Base-by-base conservation (phyloP, 2,797 vertebrate genomes). In the Fratercula arctica region DNA sequence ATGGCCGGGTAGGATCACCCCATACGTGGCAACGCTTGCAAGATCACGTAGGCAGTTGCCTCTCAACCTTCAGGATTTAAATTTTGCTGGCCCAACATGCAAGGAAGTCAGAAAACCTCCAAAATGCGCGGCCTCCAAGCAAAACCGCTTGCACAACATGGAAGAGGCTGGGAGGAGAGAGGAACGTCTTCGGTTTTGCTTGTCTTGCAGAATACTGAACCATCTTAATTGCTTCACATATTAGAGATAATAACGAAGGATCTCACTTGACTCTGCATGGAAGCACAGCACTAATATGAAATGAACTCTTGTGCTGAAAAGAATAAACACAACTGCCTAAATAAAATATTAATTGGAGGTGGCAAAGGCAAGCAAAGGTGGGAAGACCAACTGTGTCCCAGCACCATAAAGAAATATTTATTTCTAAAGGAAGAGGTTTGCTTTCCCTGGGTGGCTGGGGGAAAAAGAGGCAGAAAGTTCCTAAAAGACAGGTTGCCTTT, bases 91-190 rank as follows among this genome's bases (percentile, higher is more conserved):
- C 68, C 75, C 5, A 9, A 80, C 64, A 72, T 3, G 16, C 50
- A 89, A 77, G 64, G 68, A 87, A 80, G 45, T 43, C 72, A 87
- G 51, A 88, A 95, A 90, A 87, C 41, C 78, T 92, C 88, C 0
- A 0, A 83, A 94, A 92, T 0, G 0, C 0, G 0, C 3, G 1
- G 75, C 56, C 60, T 90, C 81, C 9, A 3, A 85, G 75, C 0
- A 0, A 93, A 95, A 92, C 37, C 11, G 2, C 78, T 61, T 72
- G 48, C 61, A 89, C 67, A 77, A 60, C 1, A 1, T 41, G 21
- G 29, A 93, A 91, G 35, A 73, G 53, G n/a, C 28, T 41, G 15
- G 16, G 31, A 87, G 60, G 53, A 57, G 16, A 72, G 33, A 43
- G 15, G 46, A 87, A 64, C 8, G 1, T n/a, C 60, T 85, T 43